Percentiles rank a stretch among this genome's conserved stretches.
phyloP scores from a whole-genome alignment of 2,888 invertebrate species.

The Drosophila birchii region DNA sequence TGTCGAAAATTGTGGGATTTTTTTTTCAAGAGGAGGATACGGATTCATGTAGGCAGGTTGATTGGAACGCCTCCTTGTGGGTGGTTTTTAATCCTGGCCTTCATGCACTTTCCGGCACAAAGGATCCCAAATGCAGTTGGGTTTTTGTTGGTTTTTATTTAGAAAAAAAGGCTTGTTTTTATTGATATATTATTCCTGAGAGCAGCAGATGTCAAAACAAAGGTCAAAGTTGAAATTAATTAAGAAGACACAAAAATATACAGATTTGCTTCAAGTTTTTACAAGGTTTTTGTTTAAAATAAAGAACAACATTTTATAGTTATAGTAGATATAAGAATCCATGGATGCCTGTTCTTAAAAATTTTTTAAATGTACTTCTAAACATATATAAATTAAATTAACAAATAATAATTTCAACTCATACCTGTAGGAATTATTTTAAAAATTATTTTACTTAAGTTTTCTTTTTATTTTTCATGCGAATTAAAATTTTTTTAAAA shows the following conservation, averaged over 20 bases:
- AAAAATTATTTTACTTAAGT: background rate
- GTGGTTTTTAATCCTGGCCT: slow-evolving; percentile 41
- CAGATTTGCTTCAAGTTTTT: background rate
- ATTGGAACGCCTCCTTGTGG: slow-evolving; percentile 51
- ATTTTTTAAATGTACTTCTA: background rate
- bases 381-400: background rate
- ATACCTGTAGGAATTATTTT: background rate
- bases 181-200: background rate
- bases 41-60: slow-evolving; percentile 18
- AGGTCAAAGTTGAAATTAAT: slow-evolving; percentile 2
- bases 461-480: background rate
- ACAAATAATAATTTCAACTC: background rate
- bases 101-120: slow-evolving; percentile 28
- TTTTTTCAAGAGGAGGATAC: slow-evolving; percentile 3
- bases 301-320: background rate
- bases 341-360: background rate
- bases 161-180: background rate
- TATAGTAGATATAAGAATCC: background rate
- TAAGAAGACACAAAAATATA: background rate
- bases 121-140: slow-evolving; percentile 12
- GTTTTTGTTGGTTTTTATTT: slow-evolving; percentile 1
- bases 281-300: fast-evolving
- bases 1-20: slow-evolving; percentile 34
- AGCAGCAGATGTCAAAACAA: slow-evolving; percentile 26
- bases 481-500: too few relatives aligned